Conservation (phyloP, 2,888 invertebrate genomes). For the Mystacides longicornis region DNA sequence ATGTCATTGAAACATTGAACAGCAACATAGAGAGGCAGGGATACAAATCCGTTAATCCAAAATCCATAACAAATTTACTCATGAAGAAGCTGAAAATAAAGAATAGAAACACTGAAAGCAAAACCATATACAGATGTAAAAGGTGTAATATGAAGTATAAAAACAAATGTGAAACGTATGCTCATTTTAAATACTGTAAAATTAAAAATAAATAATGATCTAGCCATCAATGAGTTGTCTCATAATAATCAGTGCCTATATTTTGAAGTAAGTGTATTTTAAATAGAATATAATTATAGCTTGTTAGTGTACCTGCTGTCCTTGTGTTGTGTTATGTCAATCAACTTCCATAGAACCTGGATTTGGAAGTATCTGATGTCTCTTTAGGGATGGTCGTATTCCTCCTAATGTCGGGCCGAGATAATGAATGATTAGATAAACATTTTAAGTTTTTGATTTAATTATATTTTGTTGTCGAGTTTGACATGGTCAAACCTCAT, state of each 20-base stretch:
- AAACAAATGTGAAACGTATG: constrained; percentile 19
- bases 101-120: not conserved
- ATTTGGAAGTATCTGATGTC: no score
- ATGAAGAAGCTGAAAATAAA: constrained; percentile 16
- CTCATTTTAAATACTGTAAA: constrained; percentile 22
- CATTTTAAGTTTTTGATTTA: no score
- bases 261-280: not conserved
- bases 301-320: constrained; percentile 23
- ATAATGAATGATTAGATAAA: no score
- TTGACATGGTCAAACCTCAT: no score
- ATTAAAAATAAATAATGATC: constrained; percentile 12
- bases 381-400: no score
- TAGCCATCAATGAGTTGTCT: constrained; percentile 15
- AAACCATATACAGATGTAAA: constrained; percentile 23
- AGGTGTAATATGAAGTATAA: constrained; percentile 22
- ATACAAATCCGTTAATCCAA: not conserved
- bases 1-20: not conserved
- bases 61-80: constrained; percentile 8
- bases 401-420: no score
- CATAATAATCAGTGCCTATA: constrained; percentile 25
- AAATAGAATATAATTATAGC: constrained; percentile 17
- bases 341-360: no score
- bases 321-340: no score
- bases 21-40: constrained; percentile 1
- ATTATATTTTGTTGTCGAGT: no score